Evolutionary conservation across 2,113 vertebrate species (phyloP).

Genomic region (Symphodus melops): DNA sequence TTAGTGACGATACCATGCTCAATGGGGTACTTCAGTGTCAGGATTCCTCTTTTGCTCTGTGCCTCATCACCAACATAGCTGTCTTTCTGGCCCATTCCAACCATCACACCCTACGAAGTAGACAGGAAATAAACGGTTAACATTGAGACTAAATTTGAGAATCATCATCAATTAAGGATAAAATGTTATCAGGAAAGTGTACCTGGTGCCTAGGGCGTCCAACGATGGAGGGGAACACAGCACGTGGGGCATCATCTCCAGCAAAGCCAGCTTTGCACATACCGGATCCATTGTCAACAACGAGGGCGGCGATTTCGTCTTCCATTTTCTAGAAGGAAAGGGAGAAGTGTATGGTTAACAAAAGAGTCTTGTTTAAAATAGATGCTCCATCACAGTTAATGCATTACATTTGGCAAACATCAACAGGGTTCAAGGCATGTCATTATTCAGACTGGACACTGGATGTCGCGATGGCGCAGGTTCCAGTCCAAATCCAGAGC

Average conservation of each 20-base stretch:
- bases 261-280: constrained; percentile 87
- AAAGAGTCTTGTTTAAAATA: background rate
- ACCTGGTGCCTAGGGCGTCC: constrained; percentile 85
- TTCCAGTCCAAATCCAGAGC: constrained; percentile 45
- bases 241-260: constrained; percentile 83
- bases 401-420: background rate
- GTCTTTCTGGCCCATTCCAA: constrained; percentile 99
- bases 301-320: constrained; percentile 83
- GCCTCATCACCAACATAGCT: constrained; percentile 98
- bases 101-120: constrained; percentile 93
- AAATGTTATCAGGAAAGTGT: background rate
- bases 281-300: constrained; percentile 84
- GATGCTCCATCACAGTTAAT: background rate
- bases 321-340: constrained; percentile 88
- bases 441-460: constrained; percentile 40
- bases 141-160: background rate
- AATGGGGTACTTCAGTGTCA: constrained; percentile 98
- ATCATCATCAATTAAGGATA: background rate
- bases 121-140: background rate
- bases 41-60: constrained; percentile 98
- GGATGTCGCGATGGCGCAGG: constrained; percentile 82
- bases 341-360: background rate
- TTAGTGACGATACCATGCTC: constrained; percentile 97
- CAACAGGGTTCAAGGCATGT: background rate
- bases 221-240: constrained; percentile 83